A percentile compares a stretch with the other conserved stretches of the same genome.
Conservation (phyloP, 2,797 vertebrate species). For the Alcedo atthis region DNA sequence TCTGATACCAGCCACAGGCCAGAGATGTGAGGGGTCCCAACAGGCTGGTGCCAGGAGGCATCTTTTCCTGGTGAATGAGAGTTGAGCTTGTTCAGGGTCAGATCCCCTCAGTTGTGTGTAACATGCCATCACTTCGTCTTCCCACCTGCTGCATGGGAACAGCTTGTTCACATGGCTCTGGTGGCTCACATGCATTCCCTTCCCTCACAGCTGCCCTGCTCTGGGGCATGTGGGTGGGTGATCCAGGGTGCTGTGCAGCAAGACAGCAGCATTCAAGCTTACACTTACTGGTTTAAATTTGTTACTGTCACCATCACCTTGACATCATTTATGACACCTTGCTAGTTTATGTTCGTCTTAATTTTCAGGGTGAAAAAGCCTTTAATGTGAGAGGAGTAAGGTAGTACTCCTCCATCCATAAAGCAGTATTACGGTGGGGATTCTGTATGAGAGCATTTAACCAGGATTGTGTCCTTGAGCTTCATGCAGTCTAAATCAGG, state of each 20-base stretch:
- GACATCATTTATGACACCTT: not conserved
- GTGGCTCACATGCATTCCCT: fast-evolving
- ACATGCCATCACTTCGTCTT: fast-evolving
- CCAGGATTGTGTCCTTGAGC: not conserved
- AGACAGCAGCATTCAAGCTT: not conserved
- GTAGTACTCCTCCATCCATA: not conserved
- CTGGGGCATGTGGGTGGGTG: not conserved
- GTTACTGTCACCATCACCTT: not conserved
- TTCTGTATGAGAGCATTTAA: not conserved
- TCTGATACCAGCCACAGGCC: not conserved
- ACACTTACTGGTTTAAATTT: not conserved
- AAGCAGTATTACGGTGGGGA: not conserved
- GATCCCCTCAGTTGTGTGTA: not conserved
- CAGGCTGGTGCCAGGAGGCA: not conserved
- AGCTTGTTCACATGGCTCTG: fast-evolving
- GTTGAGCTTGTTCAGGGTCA: not conserved
- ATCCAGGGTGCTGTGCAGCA: fast-evolving
- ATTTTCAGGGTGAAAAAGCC: not conserved
- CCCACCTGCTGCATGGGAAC: fast-evolving
- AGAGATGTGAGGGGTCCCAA: not conserved
- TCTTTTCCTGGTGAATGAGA: not conserved
- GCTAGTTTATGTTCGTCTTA: not conserved
- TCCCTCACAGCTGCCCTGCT: fast-evolving
- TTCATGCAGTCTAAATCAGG: not conserved
- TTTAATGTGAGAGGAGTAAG: not conserved